Conservation (phyloP, 2,113 vertebrate genomes). For the Deroptyus accipitrinus region DNA sequence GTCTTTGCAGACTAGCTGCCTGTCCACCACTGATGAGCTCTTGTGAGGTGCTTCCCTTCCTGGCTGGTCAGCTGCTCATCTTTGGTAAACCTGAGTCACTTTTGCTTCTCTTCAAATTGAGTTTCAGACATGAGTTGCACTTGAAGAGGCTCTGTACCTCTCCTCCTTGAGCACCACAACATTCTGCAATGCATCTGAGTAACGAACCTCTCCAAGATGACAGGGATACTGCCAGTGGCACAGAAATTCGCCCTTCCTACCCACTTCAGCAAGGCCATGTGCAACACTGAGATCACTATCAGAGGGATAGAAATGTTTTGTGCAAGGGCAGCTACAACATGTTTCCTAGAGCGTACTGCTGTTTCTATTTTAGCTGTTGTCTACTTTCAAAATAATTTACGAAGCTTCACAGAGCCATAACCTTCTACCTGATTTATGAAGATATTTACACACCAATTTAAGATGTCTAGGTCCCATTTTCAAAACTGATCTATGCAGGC, state of each 20-base stretch:
- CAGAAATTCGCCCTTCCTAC: neutral
- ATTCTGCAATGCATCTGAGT: neutral
- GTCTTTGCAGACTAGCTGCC: neutral
- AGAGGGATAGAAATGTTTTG: neutral
- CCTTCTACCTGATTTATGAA: neutral
- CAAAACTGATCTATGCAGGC: neutral
- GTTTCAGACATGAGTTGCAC: neutral
- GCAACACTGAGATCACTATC: accelerated
- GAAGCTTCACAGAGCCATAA: neutral
- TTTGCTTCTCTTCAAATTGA: neutral
- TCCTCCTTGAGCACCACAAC: neutral
- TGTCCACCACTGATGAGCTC: accelerated
- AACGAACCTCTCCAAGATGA: neutral
- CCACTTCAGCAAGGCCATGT: neutral
- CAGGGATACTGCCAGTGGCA: accelerated
- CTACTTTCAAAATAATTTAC: neutral
- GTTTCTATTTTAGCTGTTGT: neutral
- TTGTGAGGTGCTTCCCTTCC: neutral
- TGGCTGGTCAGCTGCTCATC: neutral
- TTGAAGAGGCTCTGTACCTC: neutral
- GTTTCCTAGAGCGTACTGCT: neutral
- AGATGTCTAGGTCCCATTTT: neutral
- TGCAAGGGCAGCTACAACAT: neutral
- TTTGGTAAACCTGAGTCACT: neutral
- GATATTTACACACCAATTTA: neutral